Evolutionary conservation across 2,888 invertebrate genomes (phyloP).

Genomic region (Hedya salicella): DNA sequence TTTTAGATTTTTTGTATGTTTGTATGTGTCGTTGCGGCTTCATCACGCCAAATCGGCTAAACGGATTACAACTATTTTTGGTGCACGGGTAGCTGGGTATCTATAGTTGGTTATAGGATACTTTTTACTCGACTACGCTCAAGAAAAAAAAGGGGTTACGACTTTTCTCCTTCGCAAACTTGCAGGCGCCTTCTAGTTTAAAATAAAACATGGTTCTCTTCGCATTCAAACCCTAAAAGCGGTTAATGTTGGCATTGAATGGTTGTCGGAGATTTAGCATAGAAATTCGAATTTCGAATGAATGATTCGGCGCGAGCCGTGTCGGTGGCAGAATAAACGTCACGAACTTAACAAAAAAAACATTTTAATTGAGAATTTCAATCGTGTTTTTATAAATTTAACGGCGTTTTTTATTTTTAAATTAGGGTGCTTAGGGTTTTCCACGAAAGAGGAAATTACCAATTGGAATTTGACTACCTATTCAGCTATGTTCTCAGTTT

Average conservation of each 20-base stretch:
- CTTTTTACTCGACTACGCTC: too few relatives aligned
- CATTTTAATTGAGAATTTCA: constrained; percentile 19
- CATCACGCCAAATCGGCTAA: too few relatives aligned
- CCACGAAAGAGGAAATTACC: neutral
- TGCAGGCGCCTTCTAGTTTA: too few relatives aligned
- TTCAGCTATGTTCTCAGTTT: too few relatives aligned
- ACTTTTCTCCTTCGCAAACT: too few relatives aligned
- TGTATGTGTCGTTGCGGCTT: too few relatives aligned
- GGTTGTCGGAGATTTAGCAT: constrained; percentile 68
- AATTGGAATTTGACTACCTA: too few relatives aligned
- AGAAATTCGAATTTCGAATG: constrained; percentile 67
- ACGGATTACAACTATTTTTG: too few relatives aligned
- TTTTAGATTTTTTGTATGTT: too few relatives aligned
- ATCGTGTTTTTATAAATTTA: constrained; percentile 28
- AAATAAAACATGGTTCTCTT: constrained; percentile 11
- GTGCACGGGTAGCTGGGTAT: too few relatives aligned
- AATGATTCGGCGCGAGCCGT: constrained; percentile 62
- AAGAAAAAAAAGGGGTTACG: too few relatives aligned
- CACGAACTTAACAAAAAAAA: constrained; percentile 58
- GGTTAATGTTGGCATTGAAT: constrained; percentile 82
- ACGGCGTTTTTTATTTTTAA: constrained; percentile 19
- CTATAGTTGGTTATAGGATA: too few relatives aligned
- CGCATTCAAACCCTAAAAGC: constrained; percentile 54
- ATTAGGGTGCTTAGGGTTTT: constrained; percentile 18
- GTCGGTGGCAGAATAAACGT: constrained; percentile 58